Conservation (phyloP, 2,888 invertebrate genomes). For the Idaea aversata region DNA sequence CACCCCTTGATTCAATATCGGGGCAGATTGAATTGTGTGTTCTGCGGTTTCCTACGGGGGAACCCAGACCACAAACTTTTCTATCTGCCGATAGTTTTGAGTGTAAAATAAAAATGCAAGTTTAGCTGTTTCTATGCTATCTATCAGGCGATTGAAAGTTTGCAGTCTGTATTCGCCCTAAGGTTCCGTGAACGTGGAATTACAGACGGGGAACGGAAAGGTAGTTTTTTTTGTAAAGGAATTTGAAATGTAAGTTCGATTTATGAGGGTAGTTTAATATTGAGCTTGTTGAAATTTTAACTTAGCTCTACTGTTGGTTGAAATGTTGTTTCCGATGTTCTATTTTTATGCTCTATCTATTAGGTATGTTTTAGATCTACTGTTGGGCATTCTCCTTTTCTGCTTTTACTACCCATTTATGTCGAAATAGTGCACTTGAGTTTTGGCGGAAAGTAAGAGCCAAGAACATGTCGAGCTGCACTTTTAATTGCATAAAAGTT, state of each 20-base stretch:
- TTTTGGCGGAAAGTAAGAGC: no score
- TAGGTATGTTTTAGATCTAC: not conserved
- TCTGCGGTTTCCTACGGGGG: slow-evolving; percentile 29
- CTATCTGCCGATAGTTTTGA: not conserved
- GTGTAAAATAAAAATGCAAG: no score
- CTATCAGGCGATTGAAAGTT: not conserved
- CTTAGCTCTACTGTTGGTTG: not conserved
- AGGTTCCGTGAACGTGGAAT: slow-evolving; percentile 3
- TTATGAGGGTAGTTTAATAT: not conserved
- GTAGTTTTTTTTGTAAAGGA: slow-evolving; percentile 29
- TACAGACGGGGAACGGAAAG: slow-evolving; percentile 26
- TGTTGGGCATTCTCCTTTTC: not conserved
- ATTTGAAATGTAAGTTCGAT: slow-evolving; percentile 1
- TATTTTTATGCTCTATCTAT: not conserved
- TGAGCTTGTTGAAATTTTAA: not conserved
- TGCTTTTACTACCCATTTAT: not conserved
- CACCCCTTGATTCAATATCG: slow-evolving; percentile 44
- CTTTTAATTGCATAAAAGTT: no score
- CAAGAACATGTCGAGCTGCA: no score
- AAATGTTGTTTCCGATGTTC: not conserved
- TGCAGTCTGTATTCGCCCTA: slow-evolving; percentile 23
- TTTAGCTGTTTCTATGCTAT: not conserved
- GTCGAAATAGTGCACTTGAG: not conserved
- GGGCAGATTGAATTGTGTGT: slow-evolving; percentile 41
- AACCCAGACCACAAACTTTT: not conserved